Evolutionary conservation across 1,140 invertebrate genomes (phyloP), one percentile per base, ranked within the genome.

Genomic region (Drosophila bipectinata): DNA sequence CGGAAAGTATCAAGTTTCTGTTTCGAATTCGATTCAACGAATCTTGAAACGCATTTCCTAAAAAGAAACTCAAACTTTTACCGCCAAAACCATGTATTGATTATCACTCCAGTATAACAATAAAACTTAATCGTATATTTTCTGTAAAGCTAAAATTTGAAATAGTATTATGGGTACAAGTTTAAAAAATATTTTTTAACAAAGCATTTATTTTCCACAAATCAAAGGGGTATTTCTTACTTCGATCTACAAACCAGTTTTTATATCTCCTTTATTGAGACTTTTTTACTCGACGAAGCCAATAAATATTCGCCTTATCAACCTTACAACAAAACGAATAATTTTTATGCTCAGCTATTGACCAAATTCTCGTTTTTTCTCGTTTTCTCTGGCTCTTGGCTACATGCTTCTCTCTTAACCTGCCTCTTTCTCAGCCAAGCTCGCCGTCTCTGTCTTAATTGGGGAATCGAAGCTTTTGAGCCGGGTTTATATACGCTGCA

Each of bases 401-500:
- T 49, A 48, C 9, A 18, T 14, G n/a, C 12, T 47, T 56, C 62
- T 47, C 41, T 55, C 53, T 55, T 58, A 47, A 21, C 18, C 44
- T 32, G 14, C 30, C 60, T 18, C 37, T 30, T 34, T 30, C 15
- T 2, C 18, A 21, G 44, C 44, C 21, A 15, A 12, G n/a, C 41
- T 21, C 18, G 14, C 39, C 44, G 8, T 34, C 49, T 14, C 21
- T 34, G 15, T 30, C 47, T 4, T 30, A 34, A 9, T 18, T 24
- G 14, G 2, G 37, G 8, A 15, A 34, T 21, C 34, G 1, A 18
- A 54, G 57, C 47, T 47, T 62, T 69, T 24, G 28, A 49, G 39
- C 63, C 49, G 67, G 58, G 82, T 73, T 90, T 90, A 90, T 87
- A 90, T 90, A 57, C 57, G 71, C 66, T 55, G 79, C 52, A 73